A percentile compares a stretch with the other conserved stretches of the same genome.
These are phyloP conservation scores for Temnothorax curvispinosus DNA, from an alignment of 1,140 invertebrate species.

Conservation along the genomic window DNA sequence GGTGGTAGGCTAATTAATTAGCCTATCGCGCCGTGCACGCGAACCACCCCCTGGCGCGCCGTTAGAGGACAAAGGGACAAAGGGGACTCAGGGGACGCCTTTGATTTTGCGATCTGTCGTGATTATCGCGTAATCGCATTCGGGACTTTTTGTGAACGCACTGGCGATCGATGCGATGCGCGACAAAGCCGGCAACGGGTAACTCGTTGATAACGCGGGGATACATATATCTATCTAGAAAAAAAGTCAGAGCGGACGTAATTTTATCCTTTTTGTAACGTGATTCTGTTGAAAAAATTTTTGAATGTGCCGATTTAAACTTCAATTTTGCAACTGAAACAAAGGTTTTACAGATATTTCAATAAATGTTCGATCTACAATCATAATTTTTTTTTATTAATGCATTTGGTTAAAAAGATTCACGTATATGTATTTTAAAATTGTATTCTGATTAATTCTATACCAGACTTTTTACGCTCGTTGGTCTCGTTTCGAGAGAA, in stretches of 20 bases:
- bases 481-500: slow-evolving; percentile 23
- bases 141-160: slow-evolving; percentile 38
- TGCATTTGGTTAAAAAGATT: not conserved
- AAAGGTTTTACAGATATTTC: slow-evolving; percentile 1
- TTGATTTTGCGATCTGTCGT: slow-evolving; percentile 48
- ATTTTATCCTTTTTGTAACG: slow-evolving; percentile 11
- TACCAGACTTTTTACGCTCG: not conserved
- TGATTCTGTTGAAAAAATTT: slow-evolving; percentile 3
- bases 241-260: not conserved
- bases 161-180: slow-evolving; percentile 12
- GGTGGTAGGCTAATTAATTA: slow-evolving; percentile 70
- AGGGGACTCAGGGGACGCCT: slow-evolving; percentile 52
- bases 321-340: not conserved
- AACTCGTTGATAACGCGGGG: slow-evolving; percentile 1
- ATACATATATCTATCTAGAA: not conserved
- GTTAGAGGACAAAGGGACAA: slow-evolving; percentile 61
- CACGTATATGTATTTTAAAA: not conserved
- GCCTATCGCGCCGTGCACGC: slow-evolving; percentile 70
- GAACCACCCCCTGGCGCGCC: slow-evolving; percentile 52
- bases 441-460: slow-evolving; percentile 23
- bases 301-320: not conserved
- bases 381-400: slow-evolving; percentile 2
- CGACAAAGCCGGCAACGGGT: not conserved
- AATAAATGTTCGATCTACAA: not conserved
- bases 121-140: slow-evolving; percentile 58